Conservation (phyloP, 2,888 invertebrate genomes). For the Sesamia inferens region DNA sequence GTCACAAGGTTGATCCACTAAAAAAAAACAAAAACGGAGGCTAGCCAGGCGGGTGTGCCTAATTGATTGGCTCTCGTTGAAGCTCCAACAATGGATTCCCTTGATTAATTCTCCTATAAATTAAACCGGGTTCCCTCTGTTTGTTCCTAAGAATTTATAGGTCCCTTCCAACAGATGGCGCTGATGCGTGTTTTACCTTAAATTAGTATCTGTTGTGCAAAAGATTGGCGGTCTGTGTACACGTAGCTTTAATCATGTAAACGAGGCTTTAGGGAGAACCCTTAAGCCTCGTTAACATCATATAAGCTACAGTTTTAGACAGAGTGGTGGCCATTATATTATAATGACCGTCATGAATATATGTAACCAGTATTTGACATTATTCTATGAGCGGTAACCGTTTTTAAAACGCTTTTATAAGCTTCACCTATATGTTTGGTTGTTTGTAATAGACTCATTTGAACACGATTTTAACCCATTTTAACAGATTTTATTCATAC, state of each 20-base stretch:
- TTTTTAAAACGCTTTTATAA: too few species aligned
- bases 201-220: slow-evolving; percentile 27
- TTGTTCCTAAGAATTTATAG: slow-evolving; percentile 62
- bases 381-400: too few species aligned
- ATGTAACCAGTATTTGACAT: neutral
- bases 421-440: too few species aligned
- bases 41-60: slow-evolving; percentile 56
- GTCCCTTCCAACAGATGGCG: slow-evolving; percentile 43
- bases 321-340: neutral
- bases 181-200: slow-evolving; percentile 50
- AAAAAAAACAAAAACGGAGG: slow-evolving; percentile 36
- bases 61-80: slow-evolving; percentile 74
- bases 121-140: slow-evolving; percentile 56
- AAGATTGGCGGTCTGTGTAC: slow-evolving; percentile 16
- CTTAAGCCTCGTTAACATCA: slow-evolving; percentile 3
- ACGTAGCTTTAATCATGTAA: neutral
- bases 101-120: slow-evolving; percentile 70
- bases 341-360: neutral
- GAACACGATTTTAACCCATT: too few species aligned
- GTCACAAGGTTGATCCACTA: slow-evolving; percentile 40
- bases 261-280: too few species aligned
- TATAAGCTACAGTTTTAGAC: neutral
- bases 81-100: slow-evolving; percentile 68
- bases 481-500: too few species aligned
- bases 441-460: too few species aligned